Conservation (phyloP, 2,113 vertebrate species). For the Oostethus manadensis region DNA sequence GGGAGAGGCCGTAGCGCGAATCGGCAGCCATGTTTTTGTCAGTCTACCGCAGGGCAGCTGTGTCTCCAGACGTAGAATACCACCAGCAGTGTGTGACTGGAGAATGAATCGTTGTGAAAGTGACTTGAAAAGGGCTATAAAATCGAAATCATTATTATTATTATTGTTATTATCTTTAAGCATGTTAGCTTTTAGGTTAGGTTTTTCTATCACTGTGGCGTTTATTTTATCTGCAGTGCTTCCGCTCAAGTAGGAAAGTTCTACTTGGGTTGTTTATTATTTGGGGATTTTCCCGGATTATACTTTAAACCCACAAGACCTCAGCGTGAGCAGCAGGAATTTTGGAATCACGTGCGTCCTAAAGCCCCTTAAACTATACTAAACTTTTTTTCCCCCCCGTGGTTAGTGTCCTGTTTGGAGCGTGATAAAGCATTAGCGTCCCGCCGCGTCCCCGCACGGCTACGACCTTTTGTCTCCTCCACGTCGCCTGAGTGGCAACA, state of each 20-base stretch:
- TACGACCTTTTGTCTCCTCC: constrained; percentile 31
- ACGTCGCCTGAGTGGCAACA: neutral
- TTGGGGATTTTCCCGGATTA: constrained; percentile 48
- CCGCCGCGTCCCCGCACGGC: neutral
- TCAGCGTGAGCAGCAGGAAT: constrained; percentile 15
- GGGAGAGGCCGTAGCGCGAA: too few species aligned
- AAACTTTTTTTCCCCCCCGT: constrained; percentile 8
- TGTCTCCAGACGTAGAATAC: too few species aligned
- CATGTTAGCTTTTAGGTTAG: constrained; percentile 12
- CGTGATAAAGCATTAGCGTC: constrained; percentile 8
- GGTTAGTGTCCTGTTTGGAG: constrained; percentile 7
- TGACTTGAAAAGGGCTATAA: too few species aligned
- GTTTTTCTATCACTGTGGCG: constrained; percentile 32
- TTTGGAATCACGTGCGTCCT: constrained; percentile 13
- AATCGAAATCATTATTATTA: too few species aligned
- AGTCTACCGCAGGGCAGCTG: too few species aligned
- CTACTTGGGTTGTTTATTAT: constrained; percentile 42
- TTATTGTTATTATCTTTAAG: too few species aligned
- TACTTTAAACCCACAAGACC: constrained; percentile 37
- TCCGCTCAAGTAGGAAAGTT: constrained; percentile 27
- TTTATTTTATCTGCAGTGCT: constrained; percentile 17
- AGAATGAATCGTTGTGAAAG: too few species aligned
- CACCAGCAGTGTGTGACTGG: too few species aligned
- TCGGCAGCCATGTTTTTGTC: too few species aligned
- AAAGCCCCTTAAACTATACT: constrained; percentile 20